Evolutionary conservation across 1,140 invertebrate genomes (phyloP).

Genomic region (Papilio aristodemus): DNA sequence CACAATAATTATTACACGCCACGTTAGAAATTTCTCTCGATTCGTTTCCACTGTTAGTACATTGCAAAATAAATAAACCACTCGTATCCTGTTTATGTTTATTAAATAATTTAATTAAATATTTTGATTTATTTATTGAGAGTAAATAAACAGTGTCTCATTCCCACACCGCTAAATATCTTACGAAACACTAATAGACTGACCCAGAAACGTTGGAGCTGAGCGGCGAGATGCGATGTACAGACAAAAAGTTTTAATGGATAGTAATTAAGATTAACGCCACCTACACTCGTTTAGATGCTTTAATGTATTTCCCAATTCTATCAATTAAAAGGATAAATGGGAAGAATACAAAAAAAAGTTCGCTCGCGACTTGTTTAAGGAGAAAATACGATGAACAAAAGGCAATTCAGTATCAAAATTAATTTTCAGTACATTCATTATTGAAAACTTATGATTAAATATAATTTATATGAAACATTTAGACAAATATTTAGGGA

Average conservation of each 20-base stretch:
- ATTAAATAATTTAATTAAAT: no score
- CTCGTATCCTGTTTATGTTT: no score
- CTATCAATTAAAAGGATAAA: slow-evolving; percentile 57
- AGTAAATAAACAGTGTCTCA: slow-evolving; percentile 4
- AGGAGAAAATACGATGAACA: no score
- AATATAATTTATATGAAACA: no score
- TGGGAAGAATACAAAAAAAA: slow-evolving; percentile 59
- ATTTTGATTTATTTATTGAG: slow-evolving; percentile 3
- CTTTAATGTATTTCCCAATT: slow-evolving; percentile 27
- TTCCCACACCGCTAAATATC: slow-evolving; percentile 21
- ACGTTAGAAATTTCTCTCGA: no score
- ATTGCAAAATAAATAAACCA: no score
- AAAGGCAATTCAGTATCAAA: no score
- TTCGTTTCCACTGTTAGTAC: no score
- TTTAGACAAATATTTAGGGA: no score
- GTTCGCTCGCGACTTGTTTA: not conserved
- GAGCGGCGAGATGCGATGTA: slow-evolving; percentile 10
- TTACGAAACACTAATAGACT: slow-evolving; percentile 19
- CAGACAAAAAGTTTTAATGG: slow-evolving; percentile 20
- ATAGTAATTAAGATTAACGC: slow-evolving; percentile 30
- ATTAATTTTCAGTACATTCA: no score
- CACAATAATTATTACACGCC: no score
- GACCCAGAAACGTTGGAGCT: slow-evolving; percentile 25
- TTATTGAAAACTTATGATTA: no score
- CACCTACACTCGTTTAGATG: slow-evolving; percentile 21